phyloP scores from a whole-genome alignment of 2,797 vertebrate species.

The Mionectes olivaceus region DNA sequence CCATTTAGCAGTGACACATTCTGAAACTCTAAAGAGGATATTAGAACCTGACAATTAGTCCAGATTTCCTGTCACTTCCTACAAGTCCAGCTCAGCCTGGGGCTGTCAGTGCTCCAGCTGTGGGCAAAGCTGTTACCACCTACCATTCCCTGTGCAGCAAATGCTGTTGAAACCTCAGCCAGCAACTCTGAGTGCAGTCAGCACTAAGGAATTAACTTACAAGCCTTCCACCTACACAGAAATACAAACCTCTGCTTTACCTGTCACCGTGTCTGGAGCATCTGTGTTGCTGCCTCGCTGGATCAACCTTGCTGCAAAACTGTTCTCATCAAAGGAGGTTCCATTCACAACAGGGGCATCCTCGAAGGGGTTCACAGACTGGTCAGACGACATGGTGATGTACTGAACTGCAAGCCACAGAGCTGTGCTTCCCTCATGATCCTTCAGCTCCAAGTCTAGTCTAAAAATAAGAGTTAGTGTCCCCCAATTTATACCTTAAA shows the following conservation, averaged over 20 bases:
- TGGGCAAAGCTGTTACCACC: not conserved
- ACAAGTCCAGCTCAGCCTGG: not conserved
- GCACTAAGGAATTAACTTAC: not conserved
- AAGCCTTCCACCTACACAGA: not conserved
- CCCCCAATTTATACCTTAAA: not conserved
- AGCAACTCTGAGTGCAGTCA: not conserved
- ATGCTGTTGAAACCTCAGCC: not conserved
- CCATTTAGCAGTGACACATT: not conserved
- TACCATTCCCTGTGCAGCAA: not conserved
- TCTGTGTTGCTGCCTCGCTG: constrained; percentile 94
- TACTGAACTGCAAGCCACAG: constrained; percentile 97
- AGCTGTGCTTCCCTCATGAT: constrained; percentile 94
- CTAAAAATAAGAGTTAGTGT: constrained; percentile 75
- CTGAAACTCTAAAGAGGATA: not conserved
- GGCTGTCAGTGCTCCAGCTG: not conserved
- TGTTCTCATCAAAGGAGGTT: constrained; percentile 97
- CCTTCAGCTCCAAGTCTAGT: constrained; percentile 94
- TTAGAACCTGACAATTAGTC: not conserved
- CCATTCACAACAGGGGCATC: constrained; percentile 91
- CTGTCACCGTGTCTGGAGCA: constrained; percentile 88
- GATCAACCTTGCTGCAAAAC: constrained; percentile 93
- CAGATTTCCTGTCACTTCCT: not conserved
- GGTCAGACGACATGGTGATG: constrained; percentile 91
- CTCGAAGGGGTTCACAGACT: constrained; percentile 94
- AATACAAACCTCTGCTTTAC: constrained; percentile 73